Base-by-base conservation (phyloP, 2,797 vertebrate genomes). In the Enteromius radiatus region DNA sequence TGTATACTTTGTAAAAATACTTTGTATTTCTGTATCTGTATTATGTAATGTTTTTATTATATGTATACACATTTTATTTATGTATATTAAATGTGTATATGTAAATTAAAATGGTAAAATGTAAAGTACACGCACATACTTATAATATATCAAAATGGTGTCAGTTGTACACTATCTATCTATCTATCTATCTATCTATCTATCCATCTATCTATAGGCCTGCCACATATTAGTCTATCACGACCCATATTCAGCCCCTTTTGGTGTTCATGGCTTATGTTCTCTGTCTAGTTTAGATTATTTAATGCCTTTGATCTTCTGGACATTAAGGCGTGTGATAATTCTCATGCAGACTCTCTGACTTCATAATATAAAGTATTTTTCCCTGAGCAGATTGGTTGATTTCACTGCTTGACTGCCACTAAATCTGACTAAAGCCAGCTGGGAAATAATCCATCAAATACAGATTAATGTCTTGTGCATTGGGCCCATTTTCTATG, bases 401-500 rank as follows among this genome's bases (percentile, higher is more conserved):
- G 28, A 52, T 52, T 82, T 65, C 45, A 82, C 49, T 83, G 73
- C 31, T 76, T 71, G 71, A 56, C 56, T 73, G 61, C 26, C 26
- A 73, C 80, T 86, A 69, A 83, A 74, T 84, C 80, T 81, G 80
- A 45, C 82, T 74, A 76, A 84, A 87, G 64, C 69, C 33, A 36
- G 17, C 64, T 21, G 68, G 78, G 69, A 45, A 76, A 86, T 85
- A 87, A 86, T 86, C 78, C 28, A 36, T 73, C 81, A 85, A 85
- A 87, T 75, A 63, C 59, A 81, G 86, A 84, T 85, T 73, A 45
- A 84, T 38, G n/a, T 14, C 19, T 83, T 80, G 74, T 80, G 74
- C 69, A 52, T 81, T 41, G 45, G 52, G n/a, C 17, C 80, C 31
- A 14, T 80, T 87, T 85, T 71, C 80, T 87, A 67, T 49, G 68